These are phyloP conservation scores for Enoplosus armatus DNA, from an alignment of 2,797 vertebrate species.

Conservation along the genomic window DNA sequence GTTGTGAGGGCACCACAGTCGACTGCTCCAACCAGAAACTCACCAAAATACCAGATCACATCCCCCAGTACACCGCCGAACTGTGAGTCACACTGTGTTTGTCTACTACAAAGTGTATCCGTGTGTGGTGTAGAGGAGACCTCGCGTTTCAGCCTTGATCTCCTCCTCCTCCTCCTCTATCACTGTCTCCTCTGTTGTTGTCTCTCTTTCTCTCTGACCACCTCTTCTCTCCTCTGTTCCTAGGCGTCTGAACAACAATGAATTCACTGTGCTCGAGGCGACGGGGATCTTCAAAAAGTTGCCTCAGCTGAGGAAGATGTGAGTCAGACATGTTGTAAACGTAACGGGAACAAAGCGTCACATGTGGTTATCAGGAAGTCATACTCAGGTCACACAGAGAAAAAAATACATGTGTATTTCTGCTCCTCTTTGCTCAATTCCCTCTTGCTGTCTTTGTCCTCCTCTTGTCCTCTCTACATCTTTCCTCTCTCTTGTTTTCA, in stretches of 20 bases:
- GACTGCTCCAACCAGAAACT: constrained; percentile 99
- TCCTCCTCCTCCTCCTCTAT: constrained; percentile 22
- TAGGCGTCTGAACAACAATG: constrained; percentile 98
- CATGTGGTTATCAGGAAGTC: constrained; percentile 36
- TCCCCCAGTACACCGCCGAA: constrained; percentile 97
- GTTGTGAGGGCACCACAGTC: constrained; percentile 97
- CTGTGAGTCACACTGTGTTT: constrained; percentile 88
- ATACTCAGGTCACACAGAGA: constrained; percentile 35
- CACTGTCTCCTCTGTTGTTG: constrained; percentile 20
- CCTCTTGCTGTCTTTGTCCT: constrained; percentile 38
- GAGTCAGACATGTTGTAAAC: constrained; percentile 77
- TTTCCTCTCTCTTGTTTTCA: background rate
- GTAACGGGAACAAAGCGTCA: constrained; percentile 27
- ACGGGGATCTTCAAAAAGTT: constrained; percentile 98
- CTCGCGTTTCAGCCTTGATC: constrained; percentile 23
- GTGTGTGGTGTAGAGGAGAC: constrained; percentile 33
- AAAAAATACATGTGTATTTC: constrained; percentile 21
- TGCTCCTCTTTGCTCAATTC: background rate
- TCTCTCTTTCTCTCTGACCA: constrained; percentile 52
- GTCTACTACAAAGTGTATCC: constrained; percentile 26
- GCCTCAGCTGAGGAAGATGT: constrained; percentile 98
- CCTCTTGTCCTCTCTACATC: background rate
- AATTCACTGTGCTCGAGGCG: constrained; percentile 96
- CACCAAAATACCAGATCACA: constrained; percentile 95
- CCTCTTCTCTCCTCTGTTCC: constrained; percentile 47